These are phyloP conservation scores for Phoebastria nigripes DNA, from an alignment of 2,797 vertebrate species.

Conservation along the genomic window DNA sequence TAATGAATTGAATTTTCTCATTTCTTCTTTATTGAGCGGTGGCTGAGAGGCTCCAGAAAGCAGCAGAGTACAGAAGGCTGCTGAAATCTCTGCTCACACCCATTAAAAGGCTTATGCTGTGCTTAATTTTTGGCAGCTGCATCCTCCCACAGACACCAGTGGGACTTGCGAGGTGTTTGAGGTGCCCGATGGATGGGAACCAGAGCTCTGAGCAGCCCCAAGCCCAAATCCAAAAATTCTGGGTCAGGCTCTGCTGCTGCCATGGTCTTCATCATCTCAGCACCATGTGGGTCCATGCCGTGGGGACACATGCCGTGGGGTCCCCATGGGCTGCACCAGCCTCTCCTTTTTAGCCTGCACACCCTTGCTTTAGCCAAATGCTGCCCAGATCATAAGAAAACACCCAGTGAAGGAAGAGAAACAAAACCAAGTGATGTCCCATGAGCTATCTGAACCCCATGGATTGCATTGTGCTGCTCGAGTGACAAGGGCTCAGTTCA, in stretches of 20 bases:
- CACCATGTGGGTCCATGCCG: fast-evolving
- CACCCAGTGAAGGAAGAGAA: not conserved
- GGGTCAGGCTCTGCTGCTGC: not conserved
- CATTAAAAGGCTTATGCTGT: not conserved
- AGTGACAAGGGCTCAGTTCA: not conserved
- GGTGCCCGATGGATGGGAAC: not conserved
- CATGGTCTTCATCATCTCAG: not conserved
- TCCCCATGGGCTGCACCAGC: not conserved
- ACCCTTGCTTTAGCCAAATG: not conserved
- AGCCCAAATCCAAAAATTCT: not conserved
- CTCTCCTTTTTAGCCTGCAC: not conserved
- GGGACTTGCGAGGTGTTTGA: not conserved
- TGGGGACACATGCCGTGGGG: not conserved
- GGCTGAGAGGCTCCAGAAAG: not conserved
- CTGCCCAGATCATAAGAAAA: not conserved
- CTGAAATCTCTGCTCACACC: not conserved
- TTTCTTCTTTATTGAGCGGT: not conserved
- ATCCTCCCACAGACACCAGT: not conserved
- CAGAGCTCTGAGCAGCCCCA: not conserved
- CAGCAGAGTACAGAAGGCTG: not conserved
- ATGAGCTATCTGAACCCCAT: fast-evolving
- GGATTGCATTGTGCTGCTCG: not conserved
- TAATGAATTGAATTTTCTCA: not conserved
- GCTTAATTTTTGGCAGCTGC: not conserved
- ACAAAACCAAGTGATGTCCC: not conserved